phyloP scores from a whole-genome alignment of 1,140 invertebrate species.

The Druon quercuslanigerum region DNA sequence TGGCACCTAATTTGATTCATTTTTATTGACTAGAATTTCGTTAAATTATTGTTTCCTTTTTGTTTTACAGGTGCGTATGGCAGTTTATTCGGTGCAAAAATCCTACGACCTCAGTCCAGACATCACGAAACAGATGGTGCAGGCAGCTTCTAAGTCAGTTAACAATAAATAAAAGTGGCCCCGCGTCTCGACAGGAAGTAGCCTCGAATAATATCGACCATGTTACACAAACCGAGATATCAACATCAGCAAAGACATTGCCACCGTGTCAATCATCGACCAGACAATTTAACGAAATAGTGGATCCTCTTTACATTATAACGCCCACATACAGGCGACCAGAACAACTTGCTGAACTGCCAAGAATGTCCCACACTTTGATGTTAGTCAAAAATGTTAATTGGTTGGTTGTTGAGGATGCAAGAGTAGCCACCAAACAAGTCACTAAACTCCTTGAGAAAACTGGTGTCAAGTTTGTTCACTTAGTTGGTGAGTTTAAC shows the following conservation, averaged over 20 bases:
- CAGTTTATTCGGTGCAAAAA: conserved; percentile 62
- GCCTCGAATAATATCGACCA: conserved; percentile 23
- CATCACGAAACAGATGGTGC: conserved; percentile 58
- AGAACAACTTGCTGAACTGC: conserved; percentile 94
- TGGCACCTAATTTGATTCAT: too few relatives aligned
- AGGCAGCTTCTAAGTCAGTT: conserved; percentile 62
- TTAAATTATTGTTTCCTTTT: not conserved
- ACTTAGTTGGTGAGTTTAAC: conserved; percentile 80
- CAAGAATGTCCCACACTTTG: conserved; percentile 90
- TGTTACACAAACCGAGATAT: conserved; percentile 12
- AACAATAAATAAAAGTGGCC: conserved; percentile 48
- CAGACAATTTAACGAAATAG: conserved; percentile 29
- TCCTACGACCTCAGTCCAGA: conserved; percentile 67
- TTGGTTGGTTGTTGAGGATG: conserved; percentile 96
- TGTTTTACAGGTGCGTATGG: conserved; percentile 59
- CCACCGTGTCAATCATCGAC: not conserved
- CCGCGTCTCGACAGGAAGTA: conserved; percentile 3
- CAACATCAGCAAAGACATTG: conserved; percentile 31
- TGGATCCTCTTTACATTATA: conserved; percentile 82
- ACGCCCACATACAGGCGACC: conserved; percentile 93
- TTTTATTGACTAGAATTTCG: not conserved
- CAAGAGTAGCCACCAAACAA: conserved; percentile 78
- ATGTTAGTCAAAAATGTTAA: conserved; percentile 90
- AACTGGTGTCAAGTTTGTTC: conserved; percentile 82
- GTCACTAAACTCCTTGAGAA: conserved; percentile 82